Conservation (phyloP, 2,797 vertebrate species). For the Oceanodroma leucorhoa region DNA sequence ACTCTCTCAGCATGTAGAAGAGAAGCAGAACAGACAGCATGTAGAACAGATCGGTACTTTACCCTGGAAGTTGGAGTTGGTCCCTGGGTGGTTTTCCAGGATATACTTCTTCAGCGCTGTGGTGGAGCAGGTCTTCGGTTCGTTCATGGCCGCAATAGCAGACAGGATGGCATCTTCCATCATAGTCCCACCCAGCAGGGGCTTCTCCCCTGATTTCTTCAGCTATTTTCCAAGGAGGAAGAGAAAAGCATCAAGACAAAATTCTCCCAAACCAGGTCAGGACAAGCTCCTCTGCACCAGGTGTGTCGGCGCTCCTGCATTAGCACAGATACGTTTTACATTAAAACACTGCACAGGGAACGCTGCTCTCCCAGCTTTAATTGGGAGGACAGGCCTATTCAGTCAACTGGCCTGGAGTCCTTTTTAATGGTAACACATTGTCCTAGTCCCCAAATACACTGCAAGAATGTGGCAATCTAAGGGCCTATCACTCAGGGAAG, state of each 20-base stretch:
- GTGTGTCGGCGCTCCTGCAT: slow-evolving; percentile 79
- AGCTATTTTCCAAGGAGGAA: slow-evolving; percentile 86
- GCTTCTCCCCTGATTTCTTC: slow-evolving; percentile 90
- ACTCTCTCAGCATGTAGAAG: not conserved
- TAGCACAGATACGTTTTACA: slow-evolving; percentile 76
- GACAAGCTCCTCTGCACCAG: slow-evolving; percentile 82
- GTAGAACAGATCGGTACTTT: not conserved
- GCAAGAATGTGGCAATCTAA: not conserved
- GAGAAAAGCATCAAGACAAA: slow-evolving; percentile 81
- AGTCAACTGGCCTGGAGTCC: not conserved
- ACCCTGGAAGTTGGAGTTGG: slow-evolving; percentile 89
- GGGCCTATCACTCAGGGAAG: not conserved
- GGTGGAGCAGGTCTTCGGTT: slow-evolving; percentile 97
- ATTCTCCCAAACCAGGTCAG: slow-evolving; percentile 81
- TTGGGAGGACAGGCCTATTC: slow-evolving; percentile 18
- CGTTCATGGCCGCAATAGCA: slow-evolving; percentile 97
- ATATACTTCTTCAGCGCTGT: slow-evolving; percentile 91
- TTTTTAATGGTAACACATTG: not conserved
- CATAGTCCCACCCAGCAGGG: slow-evolving; percentile 85
- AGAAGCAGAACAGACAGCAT: not conserved
- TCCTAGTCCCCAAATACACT: not conserved
- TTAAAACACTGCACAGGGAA: slow-evolving; percentile 72
- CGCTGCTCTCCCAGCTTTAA: slow-evolving; percentile 52
- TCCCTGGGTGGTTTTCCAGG: slow-evolving; percentile 89
- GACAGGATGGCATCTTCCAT: slow-evolving; percentile 93